These are phyloP conservation scores for Noctua janthe DNA, from an alignment of 2,888 invertebrate genomes.

Conservation along the genomic window DNA sequence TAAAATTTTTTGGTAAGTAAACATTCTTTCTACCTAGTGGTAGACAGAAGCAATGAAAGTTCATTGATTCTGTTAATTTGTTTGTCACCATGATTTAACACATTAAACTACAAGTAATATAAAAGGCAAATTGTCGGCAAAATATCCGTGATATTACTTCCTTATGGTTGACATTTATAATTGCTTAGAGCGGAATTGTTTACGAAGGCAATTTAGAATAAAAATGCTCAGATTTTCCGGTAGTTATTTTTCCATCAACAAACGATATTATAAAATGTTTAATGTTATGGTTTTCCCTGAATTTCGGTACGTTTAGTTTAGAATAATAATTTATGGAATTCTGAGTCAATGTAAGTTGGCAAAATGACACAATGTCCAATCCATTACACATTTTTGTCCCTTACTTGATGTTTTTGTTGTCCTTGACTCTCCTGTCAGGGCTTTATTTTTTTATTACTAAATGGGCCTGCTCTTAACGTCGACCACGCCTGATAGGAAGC, in stretches of 20 bases:
- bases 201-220: background rate
- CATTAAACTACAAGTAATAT: background rate
- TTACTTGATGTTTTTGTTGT: no score
- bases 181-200: slow-evolving; percentile 11
- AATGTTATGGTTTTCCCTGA: slow-evolving; percentile 33
- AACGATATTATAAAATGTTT: background rate
- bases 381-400: background rate
- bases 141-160: slow-evolving; percentile 23
- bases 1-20: no score
- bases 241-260: slow-evolving; percentile 36
- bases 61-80: no score
- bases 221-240: slow-evolving; percentile 24
- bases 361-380: background rate
- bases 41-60: no score
- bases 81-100: background rate
- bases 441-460: no score
- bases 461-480: no score
- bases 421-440: no score
- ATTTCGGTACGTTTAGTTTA: background rate
- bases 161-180: slow-evolving; percentile 27
- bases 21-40: background rate
- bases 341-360: background rate
- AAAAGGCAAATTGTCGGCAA: background rate
- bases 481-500: no score
- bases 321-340: background rate